Evolutionary conservation across 64 coral and sea anemone genomes (phyloP).

Genomic region (Montipora sp.): DNA sequence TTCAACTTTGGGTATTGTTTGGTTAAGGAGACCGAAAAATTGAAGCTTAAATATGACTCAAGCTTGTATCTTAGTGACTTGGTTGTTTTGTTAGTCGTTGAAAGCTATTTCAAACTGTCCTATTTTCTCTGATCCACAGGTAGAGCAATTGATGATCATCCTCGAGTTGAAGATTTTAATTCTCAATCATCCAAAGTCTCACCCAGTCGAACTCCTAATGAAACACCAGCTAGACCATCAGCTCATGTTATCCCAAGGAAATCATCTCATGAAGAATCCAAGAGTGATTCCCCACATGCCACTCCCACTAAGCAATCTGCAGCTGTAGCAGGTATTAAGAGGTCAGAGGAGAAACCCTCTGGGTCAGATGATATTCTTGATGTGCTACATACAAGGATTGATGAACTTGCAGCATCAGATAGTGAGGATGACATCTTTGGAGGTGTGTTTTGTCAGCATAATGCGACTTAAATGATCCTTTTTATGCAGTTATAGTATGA

Average conservation of each 20-base stretch:
- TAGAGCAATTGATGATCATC: not conserved
- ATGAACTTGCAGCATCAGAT: constrained; percentile 73
- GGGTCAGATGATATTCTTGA: constrained; percentile 68
- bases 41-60: too few species aligned
- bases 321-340: not conserved
- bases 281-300: not conserved
- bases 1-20: too few species aligned
- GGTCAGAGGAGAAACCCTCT: not conserved
- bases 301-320: not conserved
- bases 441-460: constrained; percentile 18
- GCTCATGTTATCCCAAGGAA: not conserved
- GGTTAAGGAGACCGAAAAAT: too few species aligned
- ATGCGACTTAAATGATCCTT: too few species aligned
- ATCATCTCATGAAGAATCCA: not conserved
- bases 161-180: not conserved
- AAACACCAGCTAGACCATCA: not conserved
- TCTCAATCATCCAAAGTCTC: not conserved
- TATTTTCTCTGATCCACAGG: not conserved
- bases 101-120: not conserved
- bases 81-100: not conserved
- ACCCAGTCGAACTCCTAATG: not conserved
- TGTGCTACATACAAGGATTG: constrained; percentile 57
- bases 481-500: too few species aligned
- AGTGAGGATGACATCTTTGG: constrained; percentile 79
- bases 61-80: not conserved